Evolutionary conservation across 2,797 vertebrate genomes (phyloP).

Genomic region (Artibeus lituratus): DNA sequence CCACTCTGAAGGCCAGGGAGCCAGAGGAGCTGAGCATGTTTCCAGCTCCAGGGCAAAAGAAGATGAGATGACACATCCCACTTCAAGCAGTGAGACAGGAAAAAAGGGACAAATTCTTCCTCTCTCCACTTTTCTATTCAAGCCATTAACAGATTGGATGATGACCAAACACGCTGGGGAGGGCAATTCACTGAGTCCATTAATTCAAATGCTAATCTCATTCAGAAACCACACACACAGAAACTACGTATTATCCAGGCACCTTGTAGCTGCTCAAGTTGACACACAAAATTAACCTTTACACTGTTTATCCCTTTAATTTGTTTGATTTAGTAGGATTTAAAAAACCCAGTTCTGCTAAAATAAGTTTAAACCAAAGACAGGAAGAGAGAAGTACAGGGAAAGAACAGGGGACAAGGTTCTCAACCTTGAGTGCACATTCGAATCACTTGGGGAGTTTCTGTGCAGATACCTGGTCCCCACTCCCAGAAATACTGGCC

Average conservation of each 20-base stretch:
- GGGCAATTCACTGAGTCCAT: background rate
- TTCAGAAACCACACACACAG: background rate
- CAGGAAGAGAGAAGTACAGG: background rate
- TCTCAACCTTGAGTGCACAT: background rate
- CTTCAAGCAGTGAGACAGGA: background rate
- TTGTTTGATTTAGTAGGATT: background rate
- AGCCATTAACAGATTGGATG: background rate
- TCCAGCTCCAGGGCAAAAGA: background rate
- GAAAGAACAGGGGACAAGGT: background rate
- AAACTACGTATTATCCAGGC: background rate
- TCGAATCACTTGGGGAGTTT: background rate
- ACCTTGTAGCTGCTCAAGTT: background rate
- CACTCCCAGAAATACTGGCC: background rate
- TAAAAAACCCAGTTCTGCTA: background rate
- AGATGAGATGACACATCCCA: background rate
- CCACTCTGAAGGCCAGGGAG: background rate
- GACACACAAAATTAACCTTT: background rate
- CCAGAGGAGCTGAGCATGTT: background rate
- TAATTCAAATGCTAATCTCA: background rate
- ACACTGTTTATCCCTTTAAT: background rate
- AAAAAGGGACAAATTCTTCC: background rate
- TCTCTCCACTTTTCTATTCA: background rate
- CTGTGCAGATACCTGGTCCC: background rate
- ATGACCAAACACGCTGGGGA: background rate
- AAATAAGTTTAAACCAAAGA: constrained; percentile 9